phyloP scores from a whole-genome alignment of 2,113 vertebrate genomes.

The Sapayoa aenigma region DNA sequence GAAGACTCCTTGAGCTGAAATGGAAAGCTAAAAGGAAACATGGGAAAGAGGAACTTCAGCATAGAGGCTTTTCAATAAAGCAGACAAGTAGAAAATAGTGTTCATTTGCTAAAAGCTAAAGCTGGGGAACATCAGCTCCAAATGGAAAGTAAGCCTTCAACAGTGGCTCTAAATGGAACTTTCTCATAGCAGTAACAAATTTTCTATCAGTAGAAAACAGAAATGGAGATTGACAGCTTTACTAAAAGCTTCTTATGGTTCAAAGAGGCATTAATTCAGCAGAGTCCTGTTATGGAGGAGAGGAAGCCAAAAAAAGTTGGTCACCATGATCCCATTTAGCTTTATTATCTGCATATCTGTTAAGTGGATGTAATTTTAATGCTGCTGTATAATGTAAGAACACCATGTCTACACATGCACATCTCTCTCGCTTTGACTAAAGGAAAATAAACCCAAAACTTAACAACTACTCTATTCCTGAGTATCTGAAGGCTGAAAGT shows the following conservation, averaged over 20 bases:
- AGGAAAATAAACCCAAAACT: neutral
- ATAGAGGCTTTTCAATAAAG: neutral
- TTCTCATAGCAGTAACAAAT: neutral
- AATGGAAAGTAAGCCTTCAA: neutral
- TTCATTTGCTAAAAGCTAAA: neutral
- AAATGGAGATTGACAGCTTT: neutral
- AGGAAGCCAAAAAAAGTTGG: neutral
- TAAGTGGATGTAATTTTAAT: neutral
- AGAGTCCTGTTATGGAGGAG: neutral
- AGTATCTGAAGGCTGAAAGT: neutral
- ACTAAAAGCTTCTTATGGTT: neutral
- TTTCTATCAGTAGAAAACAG: neutral
- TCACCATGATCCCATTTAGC: neutral
- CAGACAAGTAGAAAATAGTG: neutral
- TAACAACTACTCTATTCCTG: accelerated
- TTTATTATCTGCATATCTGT: neutral
- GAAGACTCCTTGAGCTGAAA: neutral
- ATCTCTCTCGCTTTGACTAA: neutral
- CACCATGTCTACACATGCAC: neutral
- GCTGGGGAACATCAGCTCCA: neutral
- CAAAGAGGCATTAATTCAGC: neutral
- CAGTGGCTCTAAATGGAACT: neutral
- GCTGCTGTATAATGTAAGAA: neutral
- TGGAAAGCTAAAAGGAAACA: neutral
- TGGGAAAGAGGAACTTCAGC: neutral